These are phyloP conservation scores for Ephydatia muelleri DNA, from an alignment of 37 sponge, comb jelly and placozoan genomes.

Conservation along the genomic window DNA sequence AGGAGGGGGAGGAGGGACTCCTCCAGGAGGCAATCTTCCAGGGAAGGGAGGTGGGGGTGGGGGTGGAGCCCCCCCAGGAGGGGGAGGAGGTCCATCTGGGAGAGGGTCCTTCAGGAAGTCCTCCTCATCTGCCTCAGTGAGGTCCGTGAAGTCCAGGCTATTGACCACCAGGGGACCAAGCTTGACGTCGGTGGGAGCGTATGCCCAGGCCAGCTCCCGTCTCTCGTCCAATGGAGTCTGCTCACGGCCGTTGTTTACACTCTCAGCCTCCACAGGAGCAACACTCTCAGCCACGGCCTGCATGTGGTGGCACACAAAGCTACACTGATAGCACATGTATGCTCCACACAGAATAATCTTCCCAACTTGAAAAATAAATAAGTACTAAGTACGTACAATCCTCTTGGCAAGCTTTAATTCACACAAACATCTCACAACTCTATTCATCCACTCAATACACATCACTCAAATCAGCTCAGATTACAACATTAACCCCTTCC, in stretches of 20 bases:
- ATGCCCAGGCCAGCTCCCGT: slow-evolving; percentile 76
- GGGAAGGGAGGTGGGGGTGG: slow-evolving; percentile 63
- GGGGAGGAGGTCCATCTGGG: slow-evolving; percentile 24
- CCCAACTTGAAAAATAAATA: too few species aligned
- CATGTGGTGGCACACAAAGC: too few species aligned
- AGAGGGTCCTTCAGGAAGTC: slow-evolving; percentile 65
- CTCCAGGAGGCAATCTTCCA: slow-evolving; percentile 22
- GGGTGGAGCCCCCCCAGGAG: slow-evolving; percentile 31
- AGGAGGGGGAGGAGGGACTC: slow-evolving; percentile 64
- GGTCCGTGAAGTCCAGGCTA: slow-evolving; percentile 82
- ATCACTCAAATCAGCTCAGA: neutral
- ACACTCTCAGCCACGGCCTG: neutral
- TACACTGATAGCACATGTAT: too few species aligned
- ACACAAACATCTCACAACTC: neutral
- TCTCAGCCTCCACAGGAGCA: neutral
- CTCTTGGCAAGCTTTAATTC: too few species aligned
- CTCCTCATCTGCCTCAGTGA: slow-evolving; percentile 75
- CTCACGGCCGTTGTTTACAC: neutral
- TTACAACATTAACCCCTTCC: neutral
- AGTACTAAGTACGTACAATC: too few species aligned
- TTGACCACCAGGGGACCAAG: slow-evolving; percentile 70
- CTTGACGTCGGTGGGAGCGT: slow-evolving; percentile 72
- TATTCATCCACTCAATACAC: neutral
- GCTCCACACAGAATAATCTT: too few species aligned
- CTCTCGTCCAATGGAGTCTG: slow-evolving; percentile 44